A percentile compares a stretch with the other conserved stretches of the same genome.
These are phyloP conservation scores for Pandemis heparana DNA, from an alignment of 2,888 invertebrate genomes.

Conservation along the genomic window DNA sequence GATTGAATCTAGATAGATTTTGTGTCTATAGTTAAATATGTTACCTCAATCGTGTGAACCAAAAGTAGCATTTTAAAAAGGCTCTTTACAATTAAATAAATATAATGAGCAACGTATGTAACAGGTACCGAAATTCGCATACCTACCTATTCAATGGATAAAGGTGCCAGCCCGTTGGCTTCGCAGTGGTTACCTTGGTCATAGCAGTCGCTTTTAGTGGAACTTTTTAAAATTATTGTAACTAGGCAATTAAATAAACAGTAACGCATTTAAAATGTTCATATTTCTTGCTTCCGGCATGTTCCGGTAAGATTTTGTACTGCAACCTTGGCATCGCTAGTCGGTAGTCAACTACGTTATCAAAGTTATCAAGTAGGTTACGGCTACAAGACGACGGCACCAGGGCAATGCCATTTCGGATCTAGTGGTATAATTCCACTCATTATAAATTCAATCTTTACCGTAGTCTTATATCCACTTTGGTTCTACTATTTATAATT, in stretches of 20 bases:
- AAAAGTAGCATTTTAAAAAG: too few relatives aligned
- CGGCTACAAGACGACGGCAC: background rate
- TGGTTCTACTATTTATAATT: too few relatives aligned
- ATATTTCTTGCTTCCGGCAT: slow-evolving; percentile 3
- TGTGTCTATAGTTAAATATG: too few relatives aligned
- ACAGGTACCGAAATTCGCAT: too few relatives aligned
- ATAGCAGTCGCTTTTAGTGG: too few relatives aligned
- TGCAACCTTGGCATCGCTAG: slow-evolving; percentile 9
- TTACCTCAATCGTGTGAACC: too few relatives aligned
- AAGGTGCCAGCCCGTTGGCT: too few relatives aligned
- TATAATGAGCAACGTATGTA: too few relatives aligned
- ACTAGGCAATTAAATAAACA: background rate
- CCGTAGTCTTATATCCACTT: background rate
- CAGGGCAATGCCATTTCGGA: slow-evolving; percentile 4
- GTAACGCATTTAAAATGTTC: slow-evolving; percentile 6
- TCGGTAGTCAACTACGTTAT: slow-evolving; percentile 1
- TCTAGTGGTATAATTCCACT: slow-evolving; percentile 31
- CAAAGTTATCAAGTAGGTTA: slow-evolving; percentile 10
- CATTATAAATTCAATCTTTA: slow-evolving; percentile 22
- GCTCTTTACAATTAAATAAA: too few relatives aligned
- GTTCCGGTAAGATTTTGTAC: slow-evolving; percentile 6
- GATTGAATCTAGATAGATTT: too few relatives aligned
- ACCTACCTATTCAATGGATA: background rate
- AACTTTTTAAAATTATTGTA: too few relatives aligned
- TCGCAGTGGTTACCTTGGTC: too few relatives aligned